Evolutionary conservation across 2,113 vertebrate genomes (phyloP).

Genomic region (Phoenicopterus ruber): DNA sequence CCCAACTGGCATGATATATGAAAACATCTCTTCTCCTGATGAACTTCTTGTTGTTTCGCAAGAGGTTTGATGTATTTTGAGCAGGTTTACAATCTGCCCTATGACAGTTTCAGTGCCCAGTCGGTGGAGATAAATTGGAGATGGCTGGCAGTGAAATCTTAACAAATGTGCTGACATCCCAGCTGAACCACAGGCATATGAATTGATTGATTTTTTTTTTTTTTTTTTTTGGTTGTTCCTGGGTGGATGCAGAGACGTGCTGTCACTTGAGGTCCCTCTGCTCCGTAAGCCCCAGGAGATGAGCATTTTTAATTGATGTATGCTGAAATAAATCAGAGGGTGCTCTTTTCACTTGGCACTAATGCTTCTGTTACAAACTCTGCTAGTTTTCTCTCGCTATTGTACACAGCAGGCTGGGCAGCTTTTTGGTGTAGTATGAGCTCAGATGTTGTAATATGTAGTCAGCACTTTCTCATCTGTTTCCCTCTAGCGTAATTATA

Average conservation of each 20-base stretch:
- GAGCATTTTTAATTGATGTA: background rate
- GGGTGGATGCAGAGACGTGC: constrained; percentile 48
- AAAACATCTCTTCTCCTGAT: constrained; percentile 33
- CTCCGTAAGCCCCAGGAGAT: background rate
- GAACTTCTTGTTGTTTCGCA: constrained; percentile 17
- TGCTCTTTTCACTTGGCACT: background rate
- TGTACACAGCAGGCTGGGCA: background rate
- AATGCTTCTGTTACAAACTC: background rate
- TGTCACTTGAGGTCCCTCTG: constrained; percentile 13
- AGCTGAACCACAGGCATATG: constrained; percentile 67
- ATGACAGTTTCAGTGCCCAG: background rate
- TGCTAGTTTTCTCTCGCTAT: background rate
- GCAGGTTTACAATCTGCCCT: constrained; percentile 45
- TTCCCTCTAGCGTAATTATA: constrained; percentile 29
- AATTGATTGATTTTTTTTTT: constrained; percentile 73
- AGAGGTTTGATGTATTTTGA: constrained; percentile 27
- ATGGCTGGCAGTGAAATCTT: constrained; percentile 57
- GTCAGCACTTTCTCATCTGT: constrained; percentile 47
- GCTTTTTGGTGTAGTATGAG: background rate
- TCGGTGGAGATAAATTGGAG: constrained; percentile 62
- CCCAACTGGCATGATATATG: constrained; percentile 48
- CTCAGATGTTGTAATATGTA: background rate
- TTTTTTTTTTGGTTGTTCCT: constrained; percentile 30
- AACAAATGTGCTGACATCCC: constrained; percentile 76
- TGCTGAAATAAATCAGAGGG: background rate